These are phyloP conservation scores for Drosophila nigricruria DNA, from an alignment of 2,888 invertebrate species.

Conservation along the genomic window DNA sequence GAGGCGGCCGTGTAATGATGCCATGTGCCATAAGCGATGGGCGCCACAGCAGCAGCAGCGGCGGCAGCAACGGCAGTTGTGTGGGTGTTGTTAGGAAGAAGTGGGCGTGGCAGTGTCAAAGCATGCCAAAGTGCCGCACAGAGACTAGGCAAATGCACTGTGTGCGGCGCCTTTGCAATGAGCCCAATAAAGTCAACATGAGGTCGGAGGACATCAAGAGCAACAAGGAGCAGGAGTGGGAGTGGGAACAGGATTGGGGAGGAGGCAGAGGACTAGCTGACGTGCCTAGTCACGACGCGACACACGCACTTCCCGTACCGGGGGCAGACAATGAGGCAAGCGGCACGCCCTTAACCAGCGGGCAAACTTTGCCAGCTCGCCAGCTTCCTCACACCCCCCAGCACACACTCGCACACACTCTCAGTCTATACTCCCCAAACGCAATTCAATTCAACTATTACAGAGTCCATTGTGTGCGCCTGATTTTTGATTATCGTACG, in stretches of 20 bases:
- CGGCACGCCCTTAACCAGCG: conserved; percentile 35
- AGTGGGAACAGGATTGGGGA: conserved; percentile 3
- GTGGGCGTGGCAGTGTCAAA: conserved; percentile 66
- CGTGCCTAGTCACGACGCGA: conserved; percentile 25
- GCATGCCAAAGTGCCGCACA: conserved; percentile 70
- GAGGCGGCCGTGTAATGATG: conserved; percentile 78
- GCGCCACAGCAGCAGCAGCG: not conserved
- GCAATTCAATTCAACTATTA: conserved; percentile 80
- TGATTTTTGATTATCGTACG: conserved; percentile 74
- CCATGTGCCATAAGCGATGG: conserved; percentile 60
- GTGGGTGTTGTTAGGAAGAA: conserved; percentile 9
- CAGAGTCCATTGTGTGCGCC: conserved; percentile 70
- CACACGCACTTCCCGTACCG: conserved; percentile 16
- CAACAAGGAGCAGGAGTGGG: conserved; percentile 8
- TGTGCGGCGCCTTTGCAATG: conserved; percentile 64
- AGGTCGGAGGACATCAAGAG: conserved; percentile 33
- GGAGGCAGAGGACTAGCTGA: not conserved
- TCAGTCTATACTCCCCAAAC: conserved; percentile 41
- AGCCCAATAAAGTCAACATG: conserved; percentile 78
- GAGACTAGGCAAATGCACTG: conserved; percentile 26
- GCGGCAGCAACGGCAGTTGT: not conserved
- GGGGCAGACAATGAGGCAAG: conserved; percentile 43
- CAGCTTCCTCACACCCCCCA: not conserved
- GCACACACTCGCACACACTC: conserved; percentile 2
- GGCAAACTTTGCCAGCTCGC: conserved; percentile 35